A percentile compares a stretch with the other conserved stretches of the same genome.
phyloP scores from a whole-genome alignment of 2,888 invertebrate species.

The Amphipoea oculea region DNA sequence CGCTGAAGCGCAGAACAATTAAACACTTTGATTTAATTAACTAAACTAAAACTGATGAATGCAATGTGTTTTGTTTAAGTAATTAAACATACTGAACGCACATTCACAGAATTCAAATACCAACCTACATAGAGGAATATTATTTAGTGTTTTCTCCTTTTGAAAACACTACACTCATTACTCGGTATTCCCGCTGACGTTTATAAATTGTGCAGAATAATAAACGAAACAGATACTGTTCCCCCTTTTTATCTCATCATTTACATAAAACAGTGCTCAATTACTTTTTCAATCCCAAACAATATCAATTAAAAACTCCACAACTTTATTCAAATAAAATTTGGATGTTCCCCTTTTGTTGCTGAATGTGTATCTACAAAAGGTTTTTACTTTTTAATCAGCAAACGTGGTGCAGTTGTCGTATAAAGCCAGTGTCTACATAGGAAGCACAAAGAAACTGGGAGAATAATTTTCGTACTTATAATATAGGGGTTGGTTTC shows the following conservation, averaged over 20 bases:
- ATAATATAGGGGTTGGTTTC: constrained; percentile 62
- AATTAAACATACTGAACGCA: background rate
- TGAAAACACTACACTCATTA: constrained; percentile 30
- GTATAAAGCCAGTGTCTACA: constrained; percentile 63
- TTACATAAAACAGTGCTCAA: constrained; percentile 47
- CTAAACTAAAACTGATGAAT: background rate
- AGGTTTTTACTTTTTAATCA: constrained; percentile 74
- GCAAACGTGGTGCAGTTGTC: constrained; percentile 64
- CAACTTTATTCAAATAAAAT: constrained; percentile 55
- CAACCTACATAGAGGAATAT: background rate
- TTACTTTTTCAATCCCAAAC: constrained; percentile 46
- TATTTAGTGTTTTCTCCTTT: background rate
- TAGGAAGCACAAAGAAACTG: constrained; percentile 67
- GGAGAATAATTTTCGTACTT: constrained; percentile 70
- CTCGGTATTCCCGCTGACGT: constrained; percentile 19
- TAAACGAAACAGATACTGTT: constrained; percentile 43
- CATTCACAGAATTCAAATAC: background rate
- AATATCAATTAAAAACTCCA: constrained; percentile 51
- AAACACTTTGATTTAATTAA: background rate
- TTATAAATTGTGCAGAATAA: constrained; percentile 40
- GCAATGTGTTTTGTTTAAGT: background rate
- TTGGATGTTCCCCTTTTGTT: constrained; percentile 48
- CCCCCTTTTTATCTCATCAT: constrained; percentile 30
- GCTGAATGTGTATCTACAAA: constrained; percentile 58
- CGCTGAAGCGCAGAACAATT: too few relatives aligned